These are phyloP conservation scores for Aramus guarauna DNA, from an alignment of 2,113 vertebrate species.

Conservation along the genomic window DNA sequence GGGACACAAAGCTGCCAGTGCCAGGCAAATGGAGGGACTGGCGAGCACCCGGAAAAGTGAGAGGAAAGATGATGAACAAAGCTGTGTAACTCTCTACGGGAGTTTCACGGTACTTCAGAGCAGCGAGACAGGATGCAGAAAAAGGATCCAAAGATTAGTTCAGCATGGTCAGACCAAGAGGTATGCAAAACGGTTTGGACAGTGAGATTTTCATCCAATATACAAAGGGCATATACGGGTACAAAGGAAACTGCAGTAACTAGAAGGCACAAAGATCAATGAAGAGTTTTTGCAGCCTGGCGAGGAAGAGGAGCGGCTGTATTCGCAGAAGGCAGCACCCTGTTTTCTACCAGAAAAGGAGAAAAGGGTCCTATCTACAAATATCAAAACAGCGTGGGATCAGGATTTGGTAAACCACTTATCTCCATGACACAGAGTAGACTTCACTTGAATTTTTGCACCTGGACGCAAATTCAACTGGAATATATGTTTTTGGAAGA, in stretches of 20 bases:
- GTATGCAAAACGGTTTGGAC: not conserved
- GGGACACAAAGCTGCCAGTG: not conserved
- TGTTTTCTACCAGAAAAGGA: not conserved
- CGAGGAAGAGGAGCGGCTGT: not conserved
- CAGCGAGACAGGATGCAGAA: not conserved
- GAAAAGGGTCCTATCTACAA: not conserved
- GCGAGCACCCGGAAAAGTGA: not conserved
- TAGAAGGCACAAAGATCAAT: not conserved
- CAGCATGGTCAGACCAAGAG: not conserved
- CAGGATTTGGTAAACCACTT: not conserved
- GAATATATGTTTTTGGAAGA: not conserved
- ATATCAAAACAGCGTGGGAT: fast-evolving
- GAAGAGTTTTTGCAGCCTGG: not conserved
- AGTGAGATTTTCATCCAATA: not conserved
- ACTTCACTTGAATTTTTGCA: not conserved
- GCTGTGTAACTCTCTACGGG: not conserved
- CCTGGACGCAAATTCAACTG: not conserved
- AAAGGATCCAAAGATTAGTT: not conserved
- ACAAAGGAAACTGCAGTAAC: not conserved
- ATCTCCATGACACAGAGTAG: not conserved
- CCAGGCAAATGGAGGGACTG: not conserved
- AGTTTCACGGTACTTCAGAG: not conserved
- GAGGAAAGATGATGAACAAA: not conserved
- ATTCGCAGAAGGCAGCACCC: not conserved
- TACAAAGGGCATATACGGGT: not conserved